Base-by-base conservation (phyloP, 2,113 vertebrate genomes). In the rat (Rattus norvegicus) region DNA sequence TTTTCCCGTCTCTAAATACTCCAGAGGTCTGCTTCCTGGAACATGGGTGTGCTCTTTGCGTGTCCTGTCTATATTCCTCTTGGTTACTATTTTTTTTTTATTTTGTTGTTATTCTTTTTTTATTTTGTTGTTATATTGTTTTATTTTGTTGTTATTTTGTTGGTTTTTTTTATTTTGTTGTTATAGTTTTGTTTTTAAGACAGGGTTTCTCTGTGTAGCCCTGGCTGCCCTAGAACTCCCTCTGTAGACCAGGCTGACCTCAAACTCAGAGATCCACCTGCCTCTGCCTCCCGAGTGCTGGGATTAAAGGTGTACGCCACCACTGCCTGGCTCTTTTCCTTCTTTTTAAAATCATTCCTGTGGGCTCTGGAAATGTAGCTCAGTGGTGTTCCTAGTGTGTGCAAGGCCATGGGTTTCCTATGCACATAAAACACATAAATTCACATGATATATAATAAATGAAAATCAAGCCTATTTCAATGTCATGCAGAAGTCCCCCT, bases 81-180 rank as follows among this genome's bases (percentile, higher is more conserved):
- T 43, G 91, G 33, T 47, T 80, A 77, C 77, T 86, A 52, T 84
- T 93, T 95, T 80, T 94, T 92, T 63, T 77, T 76, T 13, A 14
- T 69, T 69, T 69, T 67, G 65, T 67, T 69, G 30, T 33, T 69
- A 12, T 67, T 67, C 59, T 92, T 26, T 92, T 63, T 77, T 76
- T 13, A 14, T 69, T 69, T 69, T 67, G 65, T 67, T 69, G 30
- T 33, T 69, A 12, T 67, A 30, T 17, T 92, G 13, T 63, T 77
- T 76, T 13, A 14, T 69, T 69, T 69, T 67, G 65, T 67, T 69
- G 30, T 33, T 69, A 12, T 67, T 67, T 92, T 26, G n/a, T n/a
- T n/a, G n/a, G n/a, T 95, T 80, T 94, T 92, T 63, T 77, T 76
- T 13, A 14, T 69, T 69, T 69, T 67, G 65, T 67, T 69, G 30